These are phyloP conservation scores for Drosophila oshimai DNA, from an alignment of 1,140 invertebrate genomes.

Conservation along the genomic window DNA sequence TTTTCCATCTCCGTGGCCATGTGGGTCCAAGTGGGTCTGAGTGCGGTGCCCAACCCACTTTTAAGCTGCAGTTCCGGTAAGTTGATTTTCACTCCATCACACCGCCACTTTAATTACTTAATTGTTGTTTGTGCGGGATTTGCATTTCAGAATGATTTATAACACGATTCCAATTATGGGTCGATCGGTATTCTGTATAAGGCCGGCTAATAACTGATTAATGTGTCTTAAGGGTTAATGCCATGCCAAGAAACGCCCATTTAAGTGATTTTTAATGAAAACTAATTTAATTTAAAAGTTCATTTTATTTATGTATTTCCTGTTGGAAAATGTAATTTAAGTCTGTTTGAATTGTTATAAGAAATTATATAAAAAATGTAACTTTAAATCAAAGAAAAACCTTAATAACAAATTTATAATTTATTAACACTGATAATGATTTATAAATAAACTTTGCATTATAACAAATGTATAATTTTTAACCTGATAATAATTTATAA, in stretches of 20 bases:
- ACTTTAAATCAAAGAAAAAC: too few relatives aligned
- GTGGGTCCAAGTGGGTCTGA: constrained; percentile 9
- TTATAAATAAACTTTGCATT: too few relatives aligned
- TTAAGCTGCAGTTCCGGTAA: constrained; percentile 75
- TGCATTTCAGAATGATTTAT: constrained; percentile 54
- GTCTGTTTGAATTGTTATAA: too few relatives aligned
- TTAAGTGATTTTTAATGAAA: background rate
- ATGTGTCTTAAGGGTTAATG: constrained; percentile 21
- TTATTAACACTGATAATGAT: too few relatives aligned
- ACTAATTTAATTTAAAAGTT: too few relatives aligned
- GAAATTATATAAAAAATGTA: too few relatives aligned
- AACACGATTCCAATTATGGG: constrained; percentile 42
- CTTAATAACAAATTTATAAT: too few relatives aligned
- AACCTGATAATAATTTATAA: too few relatives aligned
- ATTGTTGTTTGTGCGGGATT: constrained; percentile 61
- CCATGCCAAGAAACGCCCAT: constrained; percentile 4
- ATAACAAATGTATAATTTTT: too few relatives aligned
- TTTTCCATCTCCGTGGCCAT: constrained; percentile 3
- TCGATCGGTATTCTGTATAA: constrained; percentile 56
- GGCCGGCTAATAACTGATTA: constrained; percentile 32
- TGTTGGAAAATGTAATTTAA: too few relatives aligned
- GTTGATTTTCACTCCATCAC: constrained; percentile 63
- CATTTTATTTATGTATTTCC: too few relatives aligned
- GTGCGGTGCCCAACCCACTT: constrained; percentile 64
- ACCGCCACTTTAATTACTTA: constrained; percentile 64